A percentile compares a stretch with the other conserved stretches of the same genome.
phyloP scores from a whole-genome alignment of 2,888 invertebrate species.

The Drosophila macrospina region DNA sequence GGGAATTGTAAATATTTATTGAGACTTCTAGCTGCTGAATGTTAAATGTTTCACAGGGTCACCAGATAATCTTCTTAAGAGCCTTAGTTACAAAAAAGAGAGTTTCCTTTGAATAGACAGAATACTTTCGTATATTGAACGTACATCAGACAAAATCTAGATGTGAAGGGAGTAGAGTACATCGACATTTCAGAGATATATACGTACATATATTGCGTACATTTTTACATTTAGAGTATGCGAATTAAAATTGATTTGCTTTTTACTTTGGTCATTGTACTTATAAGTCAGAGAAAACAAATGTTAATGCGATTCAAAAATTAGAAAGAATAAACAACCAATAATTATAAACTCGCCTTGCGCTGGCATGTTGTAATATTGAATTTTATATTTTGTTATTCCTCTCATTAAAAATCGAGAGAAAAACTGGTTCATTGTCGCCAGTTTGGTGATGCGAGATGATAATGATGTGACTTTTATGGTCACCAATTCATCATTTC shows the following conservation, averaged over 20 bases:
- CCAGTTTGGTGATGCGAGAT: background rate
- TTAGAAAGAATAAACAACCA: constrained; percentile 5
- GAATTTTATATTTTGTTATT: constrained; percentile 6
- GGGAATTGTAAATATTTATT: constrained; percentile 32
- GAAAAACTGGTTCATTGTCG: constrained; percentile 62
- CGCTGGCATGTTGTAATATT: constrained; percentile 17
- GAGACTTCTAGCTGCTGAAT: constrained; percentile 32
- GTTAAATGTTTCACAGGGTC: constrained; percentile 43
- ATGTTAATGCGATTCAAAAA: constrained; percentile 10
- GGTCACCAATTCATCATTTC: constrained; percentile 34
- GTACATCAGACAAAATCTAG: too few species aligned
- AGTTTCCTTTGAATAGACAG: too few species aligned
- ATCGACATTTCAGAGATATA: background rate
- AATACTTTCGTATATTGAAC: too few species aligned
- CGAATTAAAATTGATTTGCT: background rate
- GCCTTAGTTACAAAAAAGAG: too few species aligned
- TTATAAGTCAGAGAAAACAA: constrained; percentile 6
- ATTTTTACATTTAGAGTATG: background rate
- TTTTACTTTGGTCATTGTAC: constrained; percentile 50
- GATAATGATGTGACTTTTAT: constrained; percentile 45
- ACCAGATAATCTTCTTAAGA: too few species aligned
- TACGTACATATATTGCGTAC: too few species aligned
- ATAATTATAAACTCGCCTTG: constrained; percentile 27
- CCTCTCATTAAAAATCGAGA: background rate
- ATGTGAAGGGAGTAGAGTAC: too few species aligned